Base-by-base conservation (phyloP, 2,797 vertebrate genomes). In the Ctenopoma kingsleyae region DNA sequence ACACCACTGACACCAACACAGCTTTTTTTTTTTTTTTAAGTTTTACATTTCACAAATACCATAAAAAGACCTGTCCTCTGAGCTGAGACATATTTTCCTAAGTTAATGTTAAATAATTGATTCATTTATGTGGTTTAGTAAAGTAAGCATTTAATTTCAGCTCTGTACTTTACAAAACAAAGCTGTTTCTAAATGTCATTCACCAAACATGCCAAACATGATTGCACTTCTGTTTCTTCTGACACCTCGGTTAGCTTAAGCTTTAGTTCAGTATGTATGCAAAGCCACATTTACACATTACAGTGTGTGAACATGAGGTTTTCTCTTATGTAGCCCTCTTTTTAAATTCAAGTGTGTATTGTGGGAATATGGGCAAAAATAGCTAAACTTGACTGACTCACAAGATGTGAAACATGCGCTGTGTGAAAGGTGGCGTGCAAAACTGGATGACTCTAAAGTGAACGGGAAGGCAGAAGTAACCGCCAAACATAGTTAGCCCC, bases 21-120 rank as follows among this genome's bases (percentile, higher is more conserved):
- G 32, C 9, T 36, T 41, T 25, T 47, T 38, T 65, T 32, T 61
- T 36, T 61, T 30, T 30, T 35, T 60, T 41, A 47, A 23, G 47
- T 63, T 71, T 36, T 67, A 50, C n/a, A 35, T 75, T 79, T 77
- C 52, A 67, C 54, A 58, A 57, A 48, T 32, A n/a, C 9, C 56
- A 17, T 35, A 11, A 63, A 71, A 65, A 60, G 19, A 74, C 49
- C 19, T 40, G 19, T 13, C 51, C 46, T 63, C 20, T 51, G 50
- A 69, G 43, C 36, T 40, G 22, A 50, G 30, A 46, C 11, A 19
- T 10, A 47, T 10, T 35, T 57, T 62, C 5, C 20, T 46, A 20
- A 40, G 15, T 46, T 65, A 11, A n/a, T 27, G 35, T 48, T 22
- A 30, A 50, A 66, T 43, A 40, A 47, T 40, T 11, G 3, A 40